phyloP scores from a whole-genome alignment of 2,113 vertebrate species.

The Meles meles region DNA sequence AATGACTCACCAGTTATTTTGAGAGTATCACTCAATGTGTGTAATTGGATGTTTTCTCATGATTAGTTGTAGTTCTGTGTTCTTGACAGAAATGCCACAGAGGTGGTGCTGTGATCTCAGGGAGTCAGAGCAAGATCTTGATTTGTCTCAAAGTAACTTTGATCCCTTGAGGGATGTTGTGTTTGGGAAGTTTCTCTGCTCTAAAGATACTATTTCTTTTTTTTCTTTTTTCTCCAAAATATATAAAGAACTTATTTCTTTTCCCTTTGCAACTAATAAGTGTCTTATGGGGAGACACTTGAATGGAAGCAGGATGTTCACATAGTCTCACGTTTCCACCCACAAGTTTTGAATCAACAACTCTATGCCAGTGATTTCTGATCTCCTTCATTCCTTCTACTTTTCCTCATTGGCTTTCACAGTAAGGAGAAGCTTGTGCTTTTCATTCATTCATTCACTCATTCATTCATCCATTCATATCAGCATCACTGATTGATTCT shows the following conservation, averaged over 20 bases:
- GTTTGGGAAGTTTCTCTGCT: neutral
- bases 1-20: neutral
- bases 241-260: neutral
- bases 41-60: neutral
- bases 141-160: neutral
- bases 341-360: neutral
- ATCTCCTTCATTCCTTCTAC: neutral
- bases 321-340: neutral
- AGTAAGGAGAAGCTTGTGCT: neutral
- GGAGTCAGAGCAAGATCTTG: neutral
- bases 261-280: neutral
- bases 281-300: neutral
- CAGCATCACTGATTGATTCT: neutral
- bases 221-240: too few relatives aligned
- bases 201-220: neutral
- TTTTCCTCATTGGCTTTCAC: neutral
- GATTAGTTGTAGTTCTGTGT: neutral
- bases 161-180: neutral
- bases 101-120: neutral
- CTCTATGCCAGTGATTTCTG: neutral
- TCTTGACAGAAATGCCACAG: neutral
- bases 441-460: neutral
- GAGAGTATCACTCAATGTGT: neutral
- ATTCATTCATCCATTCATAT: neutral
- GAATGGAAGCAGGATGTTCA: neutral